Evolutionary conservation across 2,888 invertebrate species (phyloP).

Genomic region (Apoda limacodes): DNA sequence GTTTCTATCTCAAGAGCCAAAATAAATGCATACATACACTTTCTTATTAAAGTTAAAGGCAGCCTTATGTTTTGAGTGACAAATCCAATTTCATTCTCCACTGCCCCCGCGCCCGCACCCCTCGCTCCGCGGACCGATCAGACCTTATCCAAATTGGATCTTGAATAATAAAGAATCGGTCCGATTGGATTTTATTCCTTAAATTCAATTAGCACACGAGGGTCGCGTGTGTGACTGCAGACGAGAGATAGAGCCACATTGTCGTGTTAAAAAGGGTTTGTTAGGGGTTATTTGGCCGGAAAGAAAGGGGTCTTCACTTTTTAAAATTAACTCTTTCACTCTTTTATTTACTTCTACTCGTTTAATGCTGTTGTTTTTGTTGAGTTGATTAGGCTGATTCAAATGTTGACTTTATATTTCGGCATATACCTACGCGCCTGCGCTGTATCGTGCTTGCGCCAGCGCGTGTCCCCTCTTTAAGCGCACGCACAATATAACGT

Average conservation of each 20-base stretch:
- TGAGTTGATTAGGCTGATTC: too few relatives aligned
- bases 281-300: constrained; percentile 38
- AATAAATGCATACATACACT: constrained; percentile 17
- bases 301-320: constrained; percentile 16
- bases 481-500: too few relatives aligned
- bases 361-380: too few relatives aligned
- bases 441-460: too few relatives aligned
- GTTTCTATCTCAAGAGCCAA: constrained; percentile 19
- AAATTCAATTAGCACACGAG: constrained; percentile 71
- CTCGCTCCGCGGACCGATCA: constrained; percentile 59
- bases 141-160: constrained; percentile 72
- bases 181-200: constrained; percentile 72
- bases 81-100: constrained; percentile 69
- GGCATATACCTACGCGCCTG: too few relatives aligned
- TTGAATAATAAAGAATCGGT: constrained; percentile 72
- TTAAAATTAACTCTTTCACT: too few relatives aligned
- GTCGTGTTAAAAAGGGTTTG: constrained; percentile 63
- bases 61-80: constrained; percentile 70
- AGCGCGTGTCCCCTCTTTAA: too few relatives aligned
- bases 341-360: too few relatives aligned
- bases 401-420: too few relatives aligned
- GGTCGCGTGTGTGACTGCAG: constrained; percentile 66
- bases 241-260: constrained; percentile 65
- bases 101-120: constrained; percentile 49
- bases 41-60: constrained; percentile 42